Evolutionary conservation across 2,797 vertebrate species (phyloP).

Genomic region (Alauda arvensis): DNA sequence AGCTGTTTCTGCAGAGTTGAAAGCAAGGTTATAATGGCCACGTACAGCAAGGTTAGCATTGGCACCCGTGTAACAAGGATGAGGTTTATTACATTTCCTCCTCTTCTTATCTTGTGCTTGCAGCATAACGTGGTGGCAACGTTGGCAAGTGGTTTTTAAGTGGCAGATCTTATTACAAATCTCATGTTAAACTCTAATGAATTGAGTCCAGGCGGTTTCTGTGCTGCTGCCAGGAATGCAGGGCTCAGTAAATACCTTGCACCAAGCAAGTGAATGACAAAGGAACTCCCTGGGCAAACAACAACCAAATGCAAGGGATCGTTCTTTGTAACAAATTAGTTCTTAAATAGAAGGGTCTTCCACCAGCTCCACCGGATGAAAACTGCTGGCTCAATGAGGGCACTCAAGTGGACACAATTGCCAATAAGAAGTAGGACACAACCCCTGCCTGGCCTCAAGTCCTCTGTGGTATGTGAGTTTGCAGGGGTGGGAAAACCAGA

Average conservation of each 20-base stretch:
- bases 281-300: conserved; percentile 3
- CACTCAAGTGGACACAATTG: not conserved
- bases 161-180: not conserved
- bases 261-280: not conserved
- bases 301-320: not conserved
- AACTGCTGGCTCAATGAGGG: not conserved
- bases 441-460: not conserved
- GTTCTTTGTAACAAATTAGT: not conserved
- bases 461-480: not conserved
- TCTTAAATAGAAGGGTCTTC: conserved; percentile 14
- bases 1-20: not conserved
- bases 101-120: not conserved
- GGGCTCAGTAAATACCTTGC: not conserved
- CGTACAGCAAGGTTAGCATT: not conserved
- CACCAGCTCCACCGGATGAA: not conserved
- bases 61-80: not conserved
- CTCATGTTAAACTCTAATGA: not conserved
- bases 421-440: not conserved
- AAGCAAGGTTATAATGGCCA: not conserved
- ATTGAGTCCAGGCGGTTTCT: not conserved
- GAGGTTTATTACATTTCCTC: not conserved
- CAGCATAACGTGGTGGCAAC: not conserved
- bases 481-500: not conserved
- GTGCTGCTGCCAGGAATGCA: conserved; percentile 9
- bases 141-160: not conserved